Base-by-base conservation (phyloP, 2,113 vertebrate genomes). In the Heterotis niloticus region DNA sequence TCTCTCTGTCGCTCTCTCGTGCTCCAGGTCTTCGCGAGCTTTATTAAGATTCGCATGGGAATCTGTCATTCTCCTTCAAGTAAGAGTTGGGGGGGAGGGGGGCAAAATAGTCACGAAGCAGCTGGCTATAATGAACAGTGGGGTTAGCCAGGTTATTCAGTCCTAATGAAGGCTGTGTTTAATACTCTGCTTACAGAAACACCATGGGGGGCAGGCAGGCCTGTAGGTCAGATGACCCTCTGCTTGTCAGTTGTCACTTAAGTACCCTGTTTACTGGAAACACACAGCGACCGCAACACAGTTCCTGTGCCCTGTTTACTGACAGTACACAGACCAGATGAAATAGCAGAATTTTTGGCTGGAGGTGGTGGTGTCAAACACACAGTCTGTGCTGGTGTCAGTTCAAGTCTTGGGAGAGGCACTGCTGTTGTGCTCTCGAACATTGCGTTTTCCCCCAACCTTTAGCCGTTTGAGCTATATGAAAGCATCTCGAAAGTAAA, bases 31-130 rank as follows among this genome's bases (percentile, higher is more conserved):
- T 76, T 72, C 64, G 60, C 20, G 7, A 24, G 9, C 10, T 13
- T 7, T 66, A 81, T 80, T 82, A 71, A 81, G 28, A 81, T 80
- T 69, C 83, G 79, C 60, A 54, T 57, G 51, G 51, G 34, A 57
- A 68, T 80, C 66, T 83, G 52, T 76, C 62, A 20, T 29, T 80
- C 10, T 74, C 44, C 26, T 73, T 76, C 65, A 75, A 74, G 54
- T n/a, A 44, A 24, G 24, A 44, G 34, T 4, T 44, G 7, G 24
- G n/a, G 13, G 51, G 54, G 44, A 26, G 24, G n/a, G 13, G 51
- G 54, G 44, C 29, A 67, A 76, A 54, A 68, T 60, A 26, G 78
- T 57, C 80, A 23, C 69, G 59, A 78, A 77, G 59, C 24, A 78
- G 76, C 78, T 80, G 72, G 76, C 71, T 76, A 57, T 81, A 81